A percentile compares a stretch with the other conserved stretches of the same genome.
These are phyloP conservation scores for Discoglossus pictus DNA, from an alignment of 2,797 vertebrate genomes.

Conservation along the genomic window DNA sequence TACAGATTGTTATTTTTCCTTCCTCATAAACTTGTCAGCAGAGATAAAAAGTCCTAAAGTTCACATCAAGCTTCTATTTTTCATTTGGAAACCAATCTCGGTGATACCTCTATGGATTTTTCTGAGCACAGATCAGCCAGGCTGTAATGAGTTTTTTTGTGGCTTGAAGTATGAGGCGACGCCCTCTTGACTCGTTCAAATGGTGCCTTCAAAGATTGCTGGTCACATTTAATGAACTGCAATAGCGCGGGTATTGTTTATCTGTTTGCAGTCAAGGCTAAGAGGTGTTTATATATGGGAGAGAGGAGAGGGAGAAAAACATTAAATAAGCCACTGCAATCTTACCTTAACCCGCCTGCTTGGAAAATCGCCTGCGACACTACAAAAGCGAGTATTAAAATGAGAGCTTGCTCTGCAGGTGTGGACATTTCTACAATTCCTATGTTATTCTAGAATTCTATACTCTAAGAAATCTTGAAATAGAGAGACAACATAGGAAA, in stretches of 20 bases:
- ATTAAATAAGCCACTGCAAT: neutral
- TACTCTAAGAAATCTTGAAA: no score
- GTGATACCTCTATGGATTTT: slow-evolving; percentile 57
- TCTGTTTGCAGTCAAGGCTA: slow-evolving; percentile 54
- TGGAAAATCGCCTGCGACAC: no score
- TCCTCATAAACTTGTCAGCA: slow-evolving; percentile 32
- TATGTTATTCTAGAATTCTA: no score
- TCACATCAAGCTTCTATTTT: slow-evolving; percentile 57
- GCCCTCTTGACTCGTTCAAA: slow-evolving; percentile 44
- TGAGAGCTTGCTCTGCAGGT: no score
- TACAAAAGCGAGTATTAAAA: no score
- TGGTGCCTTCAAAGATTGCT: slow-evolving; percentile 54
- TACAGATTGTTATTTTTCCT: neutral
- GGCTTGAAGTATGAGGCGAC: slow-evolving; percentile 49
- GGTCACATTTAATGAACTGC: slow-evolving; percentile 56
- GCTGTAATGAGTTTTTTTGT: slow-evolving; percentile 54
- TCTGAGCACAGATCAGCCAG: slow-evolving; percentile 47
- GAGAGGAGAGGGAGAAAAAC: neutral
- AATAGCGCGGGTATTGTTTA: slow-evolving; percentile 52
- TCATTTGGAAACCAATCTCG: slow-evolving; percentile 60
- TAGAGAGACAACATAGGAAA: no score
- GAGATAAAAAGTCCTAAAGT: slow-evolving; percentile 51
- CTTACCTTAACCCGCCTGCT: neutral
- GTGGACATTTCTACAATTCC: no score
- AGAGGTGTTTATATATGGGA: slow-evolving; percentile 49